A percentile compares a stretch with the other conserved stretches of the same genome.
phyloP scores from a whole-genome alignment of 2,113 vertebrate species.

The Entelurus aequoreus region DNA sequence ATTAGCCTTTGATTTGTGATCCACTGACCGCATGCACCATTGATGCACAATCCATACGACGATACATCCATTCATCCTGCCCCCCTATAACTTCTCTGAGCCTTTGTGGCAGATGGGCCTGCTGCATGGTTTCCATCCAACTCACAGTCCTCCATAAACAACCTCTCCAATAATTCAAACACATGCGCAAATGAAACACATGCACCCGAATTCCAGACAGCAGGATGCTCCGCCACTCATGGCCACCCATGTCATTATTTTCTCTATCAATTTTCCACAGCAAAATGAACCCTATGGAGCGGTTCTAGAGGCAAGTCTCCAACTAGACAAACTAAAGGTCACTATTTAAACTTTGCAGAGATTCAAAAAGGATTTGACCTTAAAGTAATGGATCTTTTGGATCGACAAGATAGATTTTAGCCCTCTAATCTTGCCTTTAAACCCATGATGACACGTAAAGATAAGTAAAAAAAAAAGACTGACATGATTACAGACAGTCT shows the following conservation, averaged over 20 bases:
- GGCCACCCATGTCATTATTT: constrained; percentile 4
- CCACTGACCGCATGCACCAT: background rate
- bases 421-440: background rate
- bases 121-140: constrained; percentile 45
- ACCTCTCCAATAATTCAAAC: constrained; percentile 53
- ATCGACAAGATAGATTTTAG: constrained; percentile 3
- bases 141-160: constrained; percentile 36
- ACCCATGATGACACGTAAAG: background rate
- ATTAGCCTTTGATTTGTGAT: constrained; percentile 14
- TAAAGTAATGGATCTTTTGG: background rate
- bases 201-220: constrained; percentile 44
- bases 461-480: background rate
- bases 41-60: constrained; percentile 12
- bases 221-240: constrained; percentile 32
- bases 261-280: background rate
- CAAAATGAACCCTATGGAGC: constrained; percentile 21
- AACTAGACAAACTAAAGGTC: background rate
- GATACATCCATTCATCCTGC: constrained; percentile 18
- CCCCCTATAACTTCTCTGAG: constrained; percentile 16
- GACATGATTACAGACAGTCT: too few relatives aligned
- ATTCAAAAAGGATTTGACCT: background rate
- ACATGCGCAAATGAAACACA: constrained; percentile 43
- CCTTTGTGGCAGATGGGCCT: constrained; percentile 51
- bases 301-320: background rate
- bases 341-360: background rate